A percentile compares a stretch with the other conserved stretches of the same genome.
Evolutionary conservation across 2,888 invertebrate genomes (phyloP).

Genomic region (Cheilosia soror): DNA sequence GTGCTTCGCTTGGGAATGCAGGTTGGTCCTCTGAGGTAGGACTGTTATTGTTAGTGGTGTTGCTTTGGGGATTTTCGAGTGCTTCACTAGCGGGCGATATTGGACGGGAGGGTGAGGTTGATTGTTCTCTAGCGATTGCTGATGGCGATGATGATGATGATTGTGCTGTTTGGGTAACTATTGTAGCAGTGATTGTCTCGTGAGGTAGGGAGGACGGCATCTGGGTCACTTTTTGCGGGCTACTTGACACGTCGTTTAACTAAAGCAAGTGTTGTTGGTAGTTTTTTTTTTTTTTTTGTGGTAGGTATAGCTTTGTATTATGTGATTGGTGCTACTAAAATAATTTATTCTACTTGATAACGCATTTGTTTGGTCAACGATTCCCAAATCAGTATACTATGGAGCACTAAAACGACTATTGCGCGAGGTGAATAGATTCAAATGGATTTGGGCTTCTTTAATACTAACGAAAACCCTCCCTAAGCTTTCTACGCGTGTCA

Average conservation of each 20-base stretch:
- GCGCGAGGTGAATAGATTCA: not conserved
- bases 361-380: slow-evolving; percentile 61
- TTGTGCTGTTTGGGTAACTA: slow-evolving; percentile 74
- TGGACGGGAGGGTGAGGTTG: slow-evolving; percentile 83
- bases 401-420: slow-evolving; percentile 2
- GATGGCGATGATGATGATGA: slow-evolving; percentile 60
- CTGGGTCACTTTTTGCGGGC: slow-evolving; percentile 77
- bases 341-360: slow-evolving; percentile 64
- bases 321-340: slow-evolving; percentile 42
- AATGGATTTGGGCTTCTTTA: not conserved
- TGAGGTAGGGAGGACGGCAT: slow-evolving; percentile 76
- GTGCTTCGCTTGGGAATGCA: slow-evolving; percentile 82
- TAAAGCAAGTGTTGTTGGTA: slow-evolving; percentile 76
- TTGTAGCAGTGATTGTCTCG: slow-evolving; percentile 75
- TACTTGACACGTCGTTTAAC: slow-evolving; percentile 78
- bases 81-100: slow-evolving; percentile 84
- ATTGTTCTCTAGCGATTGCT: slow-evolving; percentile 77
- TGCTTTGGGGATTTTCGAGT: slow-evolving; percentile 82
- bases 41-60: slow-evolving; percentile 76
- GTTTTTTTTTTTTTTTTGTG: slow-evolving; percentile 44
- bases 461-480: not conserved
- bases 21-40: slow-evolving; percentile 78
- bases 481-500: too few relatives aligned
- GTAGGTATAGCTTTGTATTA: slow-evolving; percentile 41
- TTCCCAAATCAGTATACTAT: slow-evolving; percentile 46